These are phyloP conservation scores for Phaedon cochleariae DNA, from an alignment of 2,888 invertebrate species.

Conservation along the genomic window DNA sequence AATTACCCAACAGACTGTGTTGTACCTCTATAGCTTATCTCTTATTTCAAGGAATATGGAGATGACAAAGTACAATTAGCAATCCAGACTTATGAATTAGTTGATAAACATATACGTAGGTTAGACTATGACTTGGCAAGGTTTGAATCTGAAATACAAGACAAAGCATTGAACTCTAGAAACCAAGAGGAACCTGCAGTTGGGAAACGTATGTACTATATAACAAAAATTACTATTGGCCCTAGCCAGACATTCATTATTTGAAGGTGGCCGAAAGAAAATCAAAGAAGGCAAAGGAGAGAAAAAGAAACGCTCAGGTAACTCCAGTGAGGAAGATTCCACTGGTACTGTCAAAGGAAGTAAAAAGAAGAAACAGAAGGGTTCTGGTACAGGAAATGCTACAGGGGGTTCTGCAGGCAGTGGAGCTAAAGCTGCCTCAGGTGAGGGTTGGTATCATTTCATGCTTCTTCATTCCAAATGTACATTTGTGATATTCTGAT, in stretches of 20 bases:
- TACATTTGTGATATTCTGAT: too few relatives aligned
- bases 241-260: too few relatives aligned
- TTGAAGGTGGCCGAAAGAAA: slow-evolving; percentile 74
- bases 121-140: slow-evolving; percentile 95
- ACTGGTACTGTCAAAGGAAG: slow-evolving; percentile 58
- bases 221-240: too few relatives aligned
- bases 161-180: slow-evolving; percentile 84
- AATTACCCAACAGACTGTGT: background rate
- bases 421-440: slow-evolving; percentile 59
- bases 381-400: slow-evolving; percentile 56
- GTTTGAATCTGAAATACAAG: slow-evolving; percentile 96
- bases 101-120: slow-evolving; percentile 96
- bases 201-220: slow-evolving; percentile 69
- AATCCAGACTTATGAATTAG: slow-evolving; percentile 97
- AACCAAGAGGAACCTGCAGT: slow-evolving; percentile 72
- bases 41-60: slow-evolving; percentile 75
- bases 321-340: slow-evolving; percentile 64
- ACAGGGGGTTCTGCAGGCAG: slow-evolving; percentile 53
- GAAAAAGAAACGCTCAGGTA: slow-evolving; percentile 67
- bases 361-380: slow-evolving; percentile 70
- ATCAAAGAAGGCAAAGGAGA: slow-evolving; percentile 70
- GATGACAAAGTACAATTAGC: slow-evolving; percentile 98
- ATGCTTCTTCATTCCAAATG: slow-evolving; percentile 31
- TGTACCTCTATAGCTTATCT: slow-evolving; percentile 4
- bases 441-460: slow-evolving; percentile 61